Conservation (phyloP, 1,140 invertebrate species). For the Eriocheir sinensis region DNA sequence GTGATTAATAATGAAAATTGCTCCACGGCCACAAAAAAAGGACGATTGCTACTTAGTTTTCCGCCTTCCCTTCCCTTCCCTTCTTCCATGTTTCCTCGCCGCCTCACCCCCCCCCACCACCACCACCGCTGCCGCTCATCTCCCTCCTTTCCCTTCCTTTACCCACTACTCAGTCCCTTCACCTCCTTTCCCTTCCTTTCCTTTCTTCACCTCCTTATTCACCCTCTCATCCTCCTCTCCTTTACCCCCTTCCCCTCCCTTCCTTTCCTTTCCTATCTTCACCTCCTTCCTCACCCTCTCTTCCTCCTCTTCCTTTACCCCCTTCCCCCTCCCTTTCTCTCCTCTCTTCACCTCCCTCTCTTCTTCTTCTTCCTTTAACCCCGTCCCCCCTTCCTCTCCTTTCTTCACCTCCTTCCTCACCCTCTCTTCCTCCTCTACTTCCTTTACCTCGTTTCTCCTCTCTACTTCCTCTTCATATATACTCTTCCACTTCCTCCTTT, state of each 20-base stretch:
- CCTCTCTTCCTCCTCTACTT: background rate
- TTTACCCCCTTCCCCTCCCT: too few species aligned
- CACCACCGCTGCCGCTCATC: background rate
- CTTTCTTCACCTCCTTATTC: background rate
- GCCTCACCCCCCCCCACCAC: background rate
- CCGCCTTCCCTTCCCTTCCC: background rate
- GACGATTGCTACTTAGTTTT: background rate
- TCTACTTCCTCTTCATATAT: background rate
- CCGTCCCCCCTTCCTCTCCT: background rate
- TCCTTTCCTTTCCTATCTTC: background rate
- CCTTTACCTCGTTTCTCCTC: background rate
- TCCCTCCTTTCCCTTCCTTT: background rate
- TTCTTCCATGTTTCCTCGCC: background rate
- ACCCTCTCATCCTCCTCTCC: background rate
- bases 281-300: too few species aligned
- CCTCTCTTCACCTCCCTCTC: background rate
- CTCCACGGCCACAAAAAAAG: background rate
- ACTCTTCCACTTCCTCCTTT: too few species aligned
- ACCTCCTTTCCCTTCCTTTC: background rate
- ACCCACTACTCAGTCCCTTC: too few species aligned
- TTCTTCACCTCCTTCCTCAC: background rate
- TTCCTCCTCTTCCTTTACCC: too few species aligned
- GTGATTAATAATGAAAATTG: slow-evolving; percentile 18
- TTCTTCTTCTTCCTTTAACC: background rate
- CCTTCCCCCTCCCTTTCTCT: background rate